Evolutionary conservation across 2,113 vertebrate species (phyloP), one percentile per base, ranked within the genome.

Genomic region (Hiodon alosoides): DNA sequence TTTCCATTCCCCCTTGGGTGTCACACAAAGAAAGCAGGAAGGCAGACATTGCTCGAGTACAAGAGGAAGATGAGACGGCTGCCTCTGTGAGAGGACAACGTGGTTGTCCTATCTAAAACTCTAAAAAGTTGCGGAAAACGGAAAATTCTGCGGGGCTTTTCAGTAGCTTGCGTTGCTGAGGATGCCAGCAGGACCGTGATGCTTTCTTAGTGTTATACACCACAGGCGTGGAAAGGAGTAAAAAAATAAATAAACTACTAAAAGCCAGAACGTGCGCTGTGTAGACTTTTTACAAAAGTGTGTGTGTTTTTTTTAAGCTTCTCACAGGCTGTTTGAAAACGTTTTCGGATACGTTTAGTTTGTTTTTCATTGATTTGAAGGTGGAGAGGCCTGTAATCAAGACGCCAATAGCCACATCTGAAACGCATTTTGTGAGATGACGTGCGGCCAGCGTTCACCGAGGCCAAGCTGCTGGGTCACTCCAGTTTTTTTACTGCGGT

Each of bases 311-410:
- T 14, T 59, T 9, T 14, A 59, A 59, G 58, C 58, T 59, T 9
- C 14, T 14, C 58, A 9, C 9, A 14, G 14, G 7, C 58, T 14
- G 14, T 59, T 67, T 68, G 3, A 68, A 48, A 68, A 11, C 3
- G 14, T 53, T 52, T 69, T 69, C 7, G 16, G 13, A 69, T 51
- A 5, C 7, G 50, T n/a, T 69, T 69, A 14, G 48, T 69, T 52
- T 46, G 50, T 53, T 74, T 53, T 65, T 48, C 67, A 47, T 51
- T 11, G 48, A 31, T 66, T 31, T 66, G 72, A 64, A 67, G 11
- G 51, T 5, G 52, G 52, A 4, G 10, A 74, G 16, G 53, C 52
- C 17, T 17, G 5, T n/a, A 16, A 10, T 10, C 54, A 16, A 55
- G 16, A 53, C 14, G 17, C 46, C 71, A 53, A 11, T 4, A 69